Evolutionary conservation across 2,888 invertebrate genomes (phyloP).

Genomic region (Digitonthophagus gazella): DNA sequence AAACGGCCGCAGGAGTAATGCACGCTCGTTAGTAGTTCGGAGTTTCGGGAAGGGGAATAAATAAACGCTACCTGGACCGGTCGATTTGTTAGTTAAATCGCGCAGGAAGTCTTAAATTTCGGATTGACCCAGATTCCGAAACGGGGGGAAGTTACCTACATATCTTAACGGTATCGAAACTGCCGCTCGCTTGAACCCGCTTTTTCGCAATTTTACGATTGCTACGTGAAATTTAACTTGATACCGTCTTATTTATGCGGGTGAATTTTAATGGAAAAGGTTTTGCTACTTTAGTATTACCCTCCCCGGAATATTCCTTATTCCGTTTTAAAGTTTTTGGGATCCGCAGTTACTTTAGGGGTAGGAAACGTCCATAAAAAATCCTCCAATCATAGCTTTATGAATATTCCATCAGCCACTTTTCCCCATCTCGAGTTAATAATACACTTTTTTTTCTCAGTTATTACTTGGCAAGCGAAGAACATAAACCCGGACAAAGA

Average conservation of each 20-base stretch:
- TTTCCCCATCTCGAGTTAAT: too few species aligned
- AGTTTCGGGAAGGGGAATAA: constrained; percentile 2
- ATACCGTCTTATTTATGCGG: background rate
- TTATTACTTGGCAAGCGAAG: constrained; percentile 70
- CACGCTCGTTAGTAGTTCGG: background rate
- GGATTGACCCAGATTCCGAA: background rate
- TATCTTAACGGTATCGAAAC: background rate
- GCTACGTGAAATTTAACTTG: background rate
- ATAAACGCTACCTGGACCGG: constrained; percentile 7
- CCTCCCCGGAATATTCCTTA: too few species aligned
- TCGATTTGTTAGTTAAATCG: constrained; percentile 9
- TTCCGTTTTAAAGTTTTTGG: too few species aligned
- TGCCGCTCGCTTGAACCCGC: background rate
- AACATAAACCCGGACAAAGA: constrained; percentile 78
- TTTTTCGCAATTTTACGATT: background rate
- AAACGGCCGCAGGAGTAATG: background rate
- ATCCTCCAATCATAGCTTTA: too few species aligned
- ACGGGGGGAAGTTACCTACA: background rate
- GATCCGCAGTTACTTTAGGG: too few species aligned
- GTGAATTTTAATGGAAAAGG: background rate
- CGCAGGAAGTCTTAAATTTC: constrained; percentile 12
- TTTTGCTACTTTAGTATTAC: background rate
- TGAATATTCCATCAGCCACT: too few species aligned
- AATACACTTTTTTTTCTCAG: constrained; percentile 37
- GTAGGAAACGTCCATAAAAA: too few species aligned